Evolutionary conservation across 1,140 invertebrate genomes (phyloP).

Genomic region (Archivesica marissinica): DNA sequence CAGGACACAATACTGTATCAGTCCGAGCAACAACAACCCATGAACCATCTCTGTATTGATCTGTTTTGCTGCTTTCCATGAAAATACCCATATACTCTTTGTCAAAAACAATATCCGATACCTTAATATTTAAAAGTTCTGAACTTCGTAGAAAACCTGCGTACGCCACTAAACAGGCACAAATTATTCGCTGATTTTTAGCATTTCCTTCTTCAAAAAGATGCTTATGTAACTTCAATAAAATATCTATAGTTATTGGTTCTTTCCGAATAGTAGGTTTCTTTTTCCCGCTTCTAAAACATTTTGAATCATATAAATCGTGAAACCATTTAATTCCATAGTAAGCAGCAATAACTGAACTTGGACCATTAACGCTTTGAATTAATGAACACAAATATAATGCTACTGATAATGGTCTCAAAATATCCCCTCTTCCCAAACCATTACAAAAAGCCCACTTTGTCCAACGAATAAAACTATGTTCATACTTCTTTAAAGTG

Average conservation of each 20-base stretch:
- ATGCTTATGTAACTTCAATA: background rate
- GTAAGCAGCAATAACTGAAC: conserved; percentile 29
- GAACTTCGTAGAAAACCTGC: conserved; percentile 21
- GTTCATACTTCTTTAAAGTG: conserved; percentile 23
- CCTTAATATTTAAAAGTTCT: conserved; percentile 31
- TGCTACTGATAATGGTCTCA: conserved; percentile 26
- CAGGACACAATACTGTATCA: conserved; percentile 1
- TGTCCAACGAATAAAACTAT: conserved; percentile 48
- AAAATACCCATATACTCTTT: conserved; percentile 40
- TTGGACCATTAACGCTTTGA: conserved; percentile 9
- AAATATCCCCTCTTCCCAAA: conserved; percentile 42
- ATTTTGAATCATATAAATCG: conserved; percentile 25
- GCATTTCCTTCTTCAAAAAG: conserved; percentile 4
- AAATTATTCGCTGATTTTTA: conserved; percentile 34
- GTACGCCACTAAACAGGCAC: conserved; percentile 34
- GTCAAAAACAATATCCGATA: conserved; percentile 42
- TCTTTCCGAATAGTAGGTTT: conserved; percentile 8
- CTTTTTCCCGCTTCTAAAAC: conserved; percentile 43
- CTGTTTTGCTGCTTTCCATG: conserved; percentile 42
- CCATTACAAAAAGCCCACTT: conserved; percentile 21
- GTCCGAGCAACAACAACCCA: background rate
- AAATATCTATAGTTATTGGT: background rate
- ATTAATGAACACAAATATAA: conserved; percentile 50
- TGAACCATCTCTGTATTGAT: conserved; percentile 35
- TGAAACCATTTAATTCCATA: conserved; percentile 41